These are phyloP conservation scores for Sylvilagus bachmani DNA, from an alignment of 2,113 vertebrate species.

Conservation along the genomic window DNA sequence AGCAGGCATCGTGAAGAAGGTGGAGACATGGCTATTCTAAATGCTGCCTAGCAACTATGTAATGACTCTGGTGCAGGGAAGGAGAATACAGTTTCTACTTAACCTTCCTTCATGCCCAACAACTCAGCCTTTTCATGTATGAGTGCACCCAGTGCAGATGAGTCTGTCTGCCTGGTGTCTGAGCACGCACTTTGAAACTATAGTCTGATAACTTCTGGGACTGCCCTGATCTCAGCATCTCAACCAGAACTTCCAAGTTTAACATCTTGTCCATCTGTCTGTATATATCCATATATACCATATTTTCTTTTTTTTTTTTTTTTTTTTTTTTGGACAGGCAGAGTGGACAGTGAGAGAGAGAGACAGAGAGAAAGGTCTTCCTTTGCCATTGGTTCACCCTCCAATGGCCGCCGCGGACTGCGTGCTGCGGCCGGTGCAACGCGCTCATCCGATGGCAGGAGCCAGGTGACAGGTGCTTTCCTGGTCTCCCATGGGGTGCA, in stretches of 20 bases:
- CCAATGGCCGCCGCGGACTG: too few relatives aligned
- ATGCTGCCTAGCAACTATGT: background rate
- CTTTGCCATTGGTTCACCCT: too few relatives aligned
- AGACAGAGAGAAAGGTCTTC: too few relatives aligned
- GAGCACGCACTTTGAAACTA: background rate
- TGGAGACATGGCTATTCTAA: background rate
- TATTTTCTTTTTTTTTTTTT: too few relatives aligned
- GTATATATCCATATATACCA: background rate
- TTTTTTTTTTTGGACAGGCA: too few relatives aligned
- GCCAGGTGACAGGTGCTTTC: too few relatives aligned
- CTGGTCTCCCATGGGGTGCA: too few relatives aligned
- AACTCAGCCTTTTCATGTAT: background rate
- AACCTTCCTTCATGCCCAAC: background rate
- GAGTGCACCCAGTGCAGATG: background rate
- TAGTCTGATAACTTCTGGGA: background rate
- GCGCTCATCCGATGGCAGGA: too few relatives aligned
- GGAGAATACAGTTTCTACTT: background rate
- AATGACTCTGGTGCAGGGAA: background rate
- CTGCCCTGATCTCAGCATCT: background rate
- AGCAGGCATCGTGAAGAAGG: background rate
- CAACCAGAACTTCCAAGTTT: background rate
- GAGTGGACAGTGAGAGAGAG: too few relatives aligned
- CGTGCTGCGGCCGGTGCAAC: too few relatives aligned
- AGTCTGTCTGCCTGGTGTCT: background rate
- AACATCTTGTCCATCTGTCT: background rate